phyloP scores from a whole-genome alignment of 2,888 invertebrate genomes.

The Exocentrus adspersus region DNA sequence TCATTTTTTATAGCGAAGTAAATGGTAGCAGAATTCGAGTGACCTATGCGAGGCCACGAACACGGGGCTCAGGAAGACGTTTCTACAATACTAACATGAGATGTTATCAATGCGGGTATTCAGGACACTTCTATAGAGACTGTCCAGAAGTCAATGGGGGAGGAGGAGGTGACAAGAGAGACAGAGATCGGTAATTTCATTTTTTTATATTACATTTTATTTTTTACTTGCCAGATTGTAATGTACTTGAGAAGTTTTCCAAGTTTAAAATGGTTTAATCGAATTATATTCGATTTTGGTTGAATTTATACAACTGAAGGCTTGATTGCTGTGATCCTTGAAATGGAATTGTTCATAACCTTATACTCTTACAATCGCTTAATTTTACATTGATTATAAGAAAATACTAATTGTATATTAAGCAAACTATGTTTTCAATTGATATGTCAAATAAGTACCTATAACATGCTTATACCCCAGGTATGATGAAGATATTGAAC shows the following conservation, averaged over 20 bases:
- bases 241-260: not conserved
- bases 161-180: conserved; percentile 53
- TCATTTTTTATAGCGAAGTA: conserved; percentile 60
- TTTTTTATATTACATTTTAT: conserved; percentile 21
- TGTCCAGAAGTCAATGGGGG: conserved; percentile 64
- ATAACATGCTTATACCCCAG: too few species aligned
- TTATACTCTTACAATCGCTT: too few species aligned
- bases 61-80: conserved; percentile 63
- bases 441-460: too few species aligned
- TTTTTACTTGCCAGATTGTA: not conserved
- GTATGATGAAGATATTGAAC: too few species aligned
- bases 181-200: conserved; percentile 55
- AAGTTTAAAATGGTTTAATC: conserved; percentile 4
- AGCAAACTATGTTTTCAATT: too few species aligned
- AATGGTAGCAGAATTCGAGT: conserved; percentile 66
- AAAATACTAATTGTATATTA: too few species aligned
- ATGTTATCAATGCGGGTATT: conserved; percentile 69
- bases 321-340: too few species aligned
- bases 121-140: conserved; percentile 69
- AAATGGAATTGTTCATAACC: too few species aligned
- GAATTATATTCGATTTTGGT: too few species aligned
- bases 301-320: too few species aligned
- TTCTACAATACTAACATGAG: conserved; percentile 68
- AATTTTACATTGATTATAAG: too few species aligned
- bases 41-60: conserved; percentile 66